Conservation (phyloP, 2,113 vertebrate species). For the Psittacara wagleri region DNA sequence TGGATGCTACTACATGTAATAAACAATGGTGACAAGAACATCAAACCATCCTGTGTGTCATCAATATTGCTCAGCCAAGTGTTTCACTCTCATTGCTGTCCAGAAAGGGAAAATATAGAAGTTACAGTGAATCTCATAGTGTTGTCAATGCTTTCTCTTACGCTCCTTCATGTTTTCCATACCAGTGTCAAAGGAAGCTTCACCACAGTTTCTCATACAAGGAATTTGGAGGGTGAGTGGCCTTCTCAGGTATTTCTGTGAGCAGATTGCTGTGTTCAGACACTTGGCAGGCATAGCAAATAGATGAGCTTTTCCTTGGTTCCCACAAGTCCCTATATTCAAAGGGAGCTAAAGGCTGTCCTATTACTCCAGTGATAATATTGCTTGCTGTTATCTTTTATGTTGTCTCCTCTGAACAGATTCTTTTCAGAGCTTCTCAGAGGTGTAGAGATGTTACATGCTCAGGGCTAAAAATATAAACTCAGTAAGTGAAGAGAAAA, state of each 20-base stretch:
- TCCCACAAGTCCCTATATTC: background rate
- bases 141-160: background rate
- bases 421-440: background rate
- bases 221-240: background rate
- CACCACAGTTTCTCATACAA: background rate
- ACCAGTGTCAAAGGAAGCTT: background rate
- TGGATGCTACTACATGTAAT: background rate
- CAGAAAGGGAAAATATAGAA: background rate
- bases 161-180: background rate
- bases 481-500: background rate
- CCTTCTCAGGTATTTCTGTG: background rate
- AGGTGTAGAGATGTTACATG: background rate
- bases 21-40: background rate
- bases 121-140: background rate
- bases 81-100: background rate
- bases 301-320: background rate
- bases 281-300: background rate
- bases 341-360: background rate
- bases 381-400: background rate
- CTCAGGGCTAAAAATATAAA: background rate
- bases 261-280: background rate
- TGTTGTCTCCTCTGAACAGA: background rate
- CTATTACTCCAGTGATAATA: background rate
- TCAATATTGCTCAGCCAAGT: background rate
- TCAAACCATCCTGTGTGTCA: background rate